Base-by-base conservation (phyloP, 2,797 vertebrate species). In the Antrozous pallidus region DNA sequence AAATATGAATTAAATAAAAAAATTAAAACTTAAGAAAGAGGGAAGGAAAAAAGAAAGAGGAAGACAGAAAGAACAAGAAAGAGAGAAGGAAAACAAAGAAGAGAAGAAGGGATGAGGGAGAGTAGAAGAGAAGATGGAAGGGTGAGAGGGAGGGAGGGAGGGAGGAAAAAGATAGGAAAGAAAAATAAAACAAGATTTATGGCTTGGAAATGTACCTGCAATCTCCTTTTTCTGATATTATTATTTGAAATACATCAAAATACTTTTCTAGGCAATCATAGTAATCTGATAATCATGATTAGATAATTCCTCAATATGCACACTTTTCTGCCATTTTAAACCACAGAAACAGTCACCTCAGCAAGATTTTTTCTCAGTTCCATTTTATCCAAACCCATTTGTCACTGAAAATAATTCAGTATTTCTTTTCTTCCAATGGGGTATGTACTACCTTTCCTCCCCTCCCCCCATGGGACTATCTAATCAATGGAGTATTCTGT, bases 281-380 rank as follows among this genome's bases (percentile, higher is more conserved):
- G 51, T n/a, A 81, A 81, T 83, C 13, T 90, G 28, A 80, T 91
- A 56, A 87, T 94, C 51, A 71, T 42, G 20, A 82, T 33, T 93
- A 58, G 31, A 73, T 71, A 54, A 77, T 51, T 82, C 88, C 5
- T 31, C 26, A 78, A 58, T 38, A 5, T 36, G 33, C 16, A 67
- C 1, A 79, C 5, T 90, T 89, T 93, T 69, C 49, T 69, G 13
- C 56, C 69, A 47, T 40, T 40, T 74, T 9, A 84, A 85, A 93
- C 31, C 18, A 73, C 31, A 83, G 20, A 90, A 92, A 78, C 10
- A 67, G 22, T 86, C 54, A 10, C 28, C 26, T 38, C 73, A 78
- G 28, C 31, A 51, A 17, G 40, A 71, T 45, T 83, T 58, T 61
- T 71, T 86, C 22, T 90, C 79, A 81, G 5, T 67, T 91, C 31